phyloP scores from a whole-genome alignment of 2,888 invertebrate species.

The Brachyptera risi region DNA sequence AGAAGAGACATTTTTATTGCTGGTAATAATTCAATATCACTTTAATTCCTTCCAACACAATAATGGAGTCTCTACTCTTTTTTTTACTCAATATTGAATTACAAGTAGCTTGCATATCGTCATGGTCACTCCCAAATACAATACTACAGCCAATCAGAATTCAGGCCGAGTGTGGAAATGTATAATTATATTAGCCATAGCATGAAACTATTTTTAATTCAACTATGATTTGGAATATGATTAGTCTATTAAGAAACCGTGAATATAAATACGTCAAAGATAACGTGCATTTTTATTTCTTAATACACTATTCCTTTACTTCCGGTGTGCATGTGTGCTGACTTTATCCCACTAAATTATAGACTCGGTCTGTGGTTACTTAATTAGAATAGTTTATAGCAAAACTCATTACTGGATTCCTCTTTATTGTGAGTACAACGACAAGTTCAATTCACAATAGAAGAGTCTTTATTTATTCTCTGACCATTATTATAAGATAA shows the following conservation, averaged over 20 bases:
- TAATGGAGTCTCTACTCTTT: slow-evolving; percentile 17
- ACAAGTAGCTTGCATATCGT: not conserved
- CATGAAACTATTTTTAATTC: slow-evolving; percentile 7
- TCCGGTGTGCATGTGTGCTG: slow-evolving; percentile 8
- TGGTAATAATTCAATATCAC: too few species aligned
- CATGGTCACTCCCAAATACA: slow-evolving; percentile 16
- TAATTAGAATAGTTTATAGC: slow-evolving; percentile 8
- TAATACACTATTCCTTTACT: slow-evolving; percentile 9
- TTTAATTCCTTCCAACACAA: not conserved
- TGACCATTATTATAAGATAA: too few species aligned
- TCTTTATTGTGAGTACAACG: too few species aligned
- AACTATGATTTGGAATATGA: slow-evolving; percentile 20
- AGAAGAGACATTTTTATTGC: too few species aligned
- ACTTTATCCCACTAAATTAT: slow-evolving; percentile 8
- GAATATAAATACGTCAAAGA: slow-evolving; percentile 19
- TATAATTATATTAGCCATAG: slow-evolving; percentile 20
- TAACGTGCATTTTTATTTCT: slow-evolving; percentile 11
- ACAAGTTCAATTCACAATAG: too few species aligned
- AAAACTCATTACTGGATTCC: not conserved
- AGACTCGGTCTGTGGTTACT: not conserved
- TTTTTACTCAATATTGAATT: slow-evolving; percentile 9
- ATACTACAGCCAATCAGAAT: slow-evolving; percentile 13
- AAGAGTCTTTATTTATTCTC: too few species aligned
- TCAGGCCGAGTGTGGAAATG: slow-evolving; percentile 4
- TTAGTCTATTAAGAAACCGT: slow-evolving; percentile 16